These are phyloP conservation scores for Drosophila paranaensis DNA, from an alignment of 2,888 invertebrate genomes.

Conservation along the genomic window DNA sequence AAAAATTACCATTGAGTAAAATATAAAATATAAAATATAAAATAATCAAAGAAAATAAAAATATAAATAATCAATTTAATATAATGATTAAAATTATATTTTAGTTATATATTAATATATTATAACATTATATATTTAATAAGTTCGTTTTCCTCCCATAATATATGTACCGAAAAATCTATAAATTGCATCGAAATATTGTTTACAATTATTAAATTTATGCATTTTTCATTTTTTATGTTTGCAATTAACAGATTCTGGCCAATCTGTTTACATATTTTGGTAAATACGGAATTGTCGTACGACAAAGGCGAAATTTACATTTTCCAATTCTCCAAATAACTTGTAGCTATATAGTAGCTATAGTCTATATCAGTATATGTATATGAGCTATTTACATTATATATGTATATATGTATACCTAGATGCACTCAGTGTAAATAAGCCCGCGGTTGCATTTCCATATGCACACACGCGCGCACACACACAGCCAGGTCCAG, in stretches of 20 bases:
- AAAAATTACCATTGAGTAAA: no score
- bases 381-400: neutral
- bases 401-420: neutral
- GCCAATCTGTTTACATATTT: conserved; percentile 17
- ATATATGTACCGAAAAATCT: no score
- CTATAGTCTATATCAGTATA: neutral
- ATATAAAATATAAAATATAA: no score
- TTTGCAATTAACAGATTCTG: conserved; percentile 17
- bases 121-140: no score
- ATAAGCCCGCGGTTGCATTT: conserved; percentile 37
- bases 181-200: neutral
- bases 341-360: conserved; percentile 4
- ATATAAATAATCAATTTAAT: no score
- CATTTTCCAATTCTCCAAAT: conserved; percentile 22
- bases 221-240: conserved; percentile 4
- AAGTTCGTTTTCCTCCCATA: no score
- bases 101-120: no score
- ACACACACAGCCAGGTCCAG: conserved; percentile 20
- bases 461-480: conserved; percentile 34
- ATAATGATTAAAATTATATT: no score
- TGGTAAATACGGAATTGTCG: conserved; percentile 16
- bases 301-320: conserved; percentile 15
- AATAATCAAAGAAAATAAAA: no score
- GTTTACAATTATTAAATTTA: conserved; percentile 1
- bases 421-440: conserved; percentile 7